phyloP scores from a whole-genome alignment of 1,140 invertebrate genomes.

The Dreissena polymorpha region DNA sequence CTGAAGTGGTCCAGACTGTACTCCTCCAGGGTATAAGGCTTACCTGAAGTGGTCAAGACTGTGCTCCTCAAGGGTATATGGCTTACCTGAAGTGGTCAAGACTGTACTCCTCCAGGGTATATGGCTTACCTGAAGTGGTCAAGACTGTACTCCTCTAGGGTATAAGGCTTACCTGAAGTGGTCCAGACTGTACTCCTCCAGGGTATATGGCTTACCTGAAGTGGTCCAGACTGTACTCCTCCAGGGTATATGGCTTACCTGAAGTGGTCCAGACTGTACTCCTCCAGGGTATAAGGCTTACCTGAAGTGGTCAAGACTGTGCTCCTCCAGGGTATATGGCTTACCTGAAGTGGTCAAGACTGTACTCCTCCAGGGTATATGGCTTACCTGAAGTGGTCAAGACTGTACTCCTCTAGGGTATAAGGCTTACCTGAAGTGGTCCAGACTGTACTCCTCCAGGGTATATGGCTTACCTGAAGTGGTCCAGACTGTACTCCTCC shows the following conservation, averaged over 20 bases:
- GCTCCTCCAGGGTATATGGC: too few relatives aligned
- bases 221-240: too few relatives aligned
- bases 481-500: too few relatives aligned
- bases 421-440: constrained; percentile 97
- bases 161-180: constrained; percentile 95
- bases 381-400: too few relatives aligned
- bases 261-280: constrained; percentile 98
- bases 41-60: too few relatives aligned
- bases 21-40: constrained; percentile 95
- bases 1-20: constrained; percentile 98
- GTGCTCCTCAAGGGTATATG: too few relatives aligned
- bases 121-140: too few relatives aligned
- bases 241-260: constrained; percentile 81
- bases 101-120: constrained; percentile 97
- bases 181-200: constrained; percentile 97
- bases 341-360: constrained; percentile 96
- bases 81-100: constrained; percentile 97
- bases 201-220: constrained; percentile 96
- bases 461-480: constrained; percentile 98
- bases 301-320: too few relatives aligned
- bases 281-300: constrained; percentile 96
- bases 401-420: too few relatives aligned
- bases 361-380: constrained; percentile 96
- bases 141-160: too few relatives aligned
- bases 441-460: constrained; percentile 95